Evolutionary conservation across 2,888 invertebrate species (phyloP), one percentile per base, ranked within the genome.

Genomic region (Protonemura montana): DNA sequence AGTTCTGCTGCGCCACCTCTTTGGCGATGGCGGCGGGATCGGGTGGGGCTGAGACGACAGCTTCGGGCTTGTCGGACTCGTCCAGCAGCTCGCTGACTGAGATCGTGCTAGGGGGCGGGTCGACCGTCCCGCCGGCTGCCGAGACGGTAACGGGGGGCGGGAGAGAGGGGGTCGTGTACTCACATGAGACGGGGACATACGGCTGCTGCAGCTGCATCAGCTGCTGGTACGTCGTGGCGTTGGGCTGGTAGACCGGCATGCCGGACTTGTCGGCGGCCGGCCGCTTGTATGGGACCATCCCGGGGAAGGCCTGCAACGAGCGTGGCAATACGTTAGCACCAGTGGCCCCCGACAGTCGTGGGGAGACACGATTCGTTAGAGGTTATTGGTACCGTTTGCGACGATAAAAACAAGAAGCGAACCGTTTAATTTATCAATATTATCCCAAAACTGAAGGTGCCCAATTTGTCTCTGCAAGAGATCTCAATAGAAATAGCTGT

Each of bases 161-260:
- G 42, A 88, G 85, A 82, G 89, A 85, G 86, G 89, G 88, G 88
- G 89, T 95, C 94, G 93, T 94, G 96, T 96, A 97, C 98, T 98
- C 98, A 98, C 98, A 98, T 96, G 98, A 97, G 94, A 98, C 97
- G 95, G 98, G 97, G 95, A 98, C 97, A 94, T 97, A 98, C 93
- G 97, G 98, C 95, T 97, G 97, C 91, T 94, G 93, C 93, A 96
- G 95, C 91, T 97, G 95, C 94, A 97, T 97, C 95, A 98, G 96
- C 93, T 98, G 95, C 93, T 98, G 98, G 93, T 98, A 98, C 93
- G 97, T 97, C 91, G 97, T 96, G 91, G 95, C 95, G 90, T 92
- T 92, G 91, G 98, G 97, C 93, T 97, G 97, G 94, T 98, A 98
- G 90, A 98, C 97, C 91, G 98, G 98, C 92, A 98, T 94, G 91